phyloP scores from a whole-genome alignment of 2,797 vertebrate species.

The Eutrigla gurnardus region DNA sequence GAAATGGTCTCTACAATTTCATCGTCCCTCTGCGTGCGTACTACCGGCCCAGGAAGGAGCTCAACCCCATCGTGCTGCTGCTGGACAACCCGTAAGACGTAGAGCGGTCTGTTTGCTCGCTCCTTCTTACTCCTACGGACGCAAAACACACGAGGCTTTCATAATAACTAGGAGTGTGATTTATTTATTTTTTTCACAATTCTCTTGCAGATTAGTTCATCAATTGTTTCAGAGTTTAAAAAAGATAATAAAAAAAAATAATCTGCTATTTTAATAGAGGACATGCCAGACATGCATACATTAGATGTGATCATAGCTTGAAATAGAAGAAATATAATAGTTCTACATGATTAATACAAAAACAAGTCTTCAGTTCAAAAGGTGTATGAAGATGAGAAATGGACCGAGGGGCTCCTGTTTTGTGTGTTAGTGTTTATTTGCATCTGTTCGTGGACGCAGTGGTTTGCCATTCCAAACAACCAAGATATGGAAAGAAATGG shows the following conservation, averaged over 20 bases:
- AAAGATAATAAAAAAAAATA: neutral
- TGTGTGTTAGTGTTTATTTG: neutral
- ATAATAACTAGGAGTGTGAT: neutral
- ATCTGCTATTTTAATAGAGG: neutral
- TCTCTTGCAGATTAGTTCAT: neutral
- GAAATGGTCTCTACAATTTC: conserved; percentile 98
- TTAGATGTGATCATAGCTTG: neutral
- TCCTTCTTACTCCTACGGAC: neutral
- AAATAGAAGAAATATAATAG: neutral
- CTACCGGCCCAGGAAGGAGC: conserved; percentile 96
- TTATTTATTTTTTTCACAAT: neutral
- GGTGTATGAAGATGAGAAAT: neutral
- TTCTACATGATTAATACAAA: conserved; percentile 16
- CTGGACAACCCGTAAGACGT: conserved; percentile 93
- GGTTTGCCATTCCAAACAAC: conserved; percentile 6
- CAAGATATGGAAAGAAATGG: neutral
- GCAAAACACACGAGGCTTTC: neutral
- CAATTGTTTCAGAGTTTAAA: neutral
- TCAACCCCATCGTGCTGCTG: conserved; percentile 96
- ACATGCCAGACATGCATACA: neutral
- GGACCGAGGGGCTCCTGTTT: neutral
- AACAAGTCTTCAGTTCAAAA: neutral
- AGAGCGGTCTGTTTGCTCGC: neutral
- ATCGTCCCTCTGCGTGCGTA: conserved; percentile 97
- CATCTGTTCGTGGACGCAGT: neutral